A percentile compares a stretch with the other conserved stretches of the same genome.
phyloP scores from a whole-genome alignment of 2,797 vertebrate genomes.

The Odontamblyopus lacepedii region DNA sequence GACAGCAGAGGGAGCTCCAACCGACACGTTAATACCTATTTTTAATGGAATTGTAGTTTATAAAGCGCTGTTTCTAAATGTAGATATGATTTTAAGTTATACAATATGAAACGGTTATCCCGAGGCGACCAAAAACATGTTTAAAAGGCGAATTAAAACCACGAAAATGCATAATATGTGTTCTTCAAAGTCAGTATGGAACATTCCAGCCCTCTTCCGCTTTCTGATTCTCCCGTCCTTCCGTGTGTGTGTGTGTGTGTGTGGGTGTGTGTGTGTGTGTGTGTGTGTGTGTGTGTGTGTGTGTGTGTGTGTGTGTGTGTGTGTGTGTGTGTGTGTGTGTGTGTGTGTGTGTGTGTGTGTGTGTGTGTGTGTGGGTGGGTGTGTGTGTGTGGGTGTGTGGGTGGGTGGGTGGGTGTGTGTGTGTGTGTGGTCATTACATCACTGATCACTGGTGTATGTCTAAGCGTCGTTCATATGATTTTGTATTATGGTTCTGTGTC shows the following conservation, averaged over 20 bases:
- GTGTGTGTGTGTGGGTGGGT: slow-evolving; percentile 7
- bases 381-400: slow-evolving; percentile 4
- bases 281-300: slow-evolving; percentile 2
- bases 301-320: neutral
- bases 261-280: slow-evolving; percentile 2
- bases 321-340: slow-evolving; percentile 9
- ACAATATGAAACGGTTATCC: too few relatives aligned
- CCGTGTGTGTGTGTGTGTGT: slow-evolving; percentile 4
- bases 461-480: neutral
- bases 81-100: too few relatives aligned
- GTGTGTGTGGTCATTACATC: slow-evolving; percentile 13
- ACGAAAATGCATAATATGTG: too few relatives aligned
- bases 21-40: too few relatives aligned
- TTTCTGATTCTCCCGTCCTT: slow-evolving; percentile 6
- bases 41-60: too few relatives aligned
- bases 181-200: neutral
- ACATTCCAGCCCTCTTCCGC: slow-evolving; percentile 20
- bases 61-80: too few relatives aligned
- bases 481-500: slow-evolving; percentile 3
- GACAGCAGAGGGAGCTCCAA: too few relatives aligned
- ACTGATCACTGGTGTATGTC: neutral
- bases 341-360: slow-evolving; percentile 2
- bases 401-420: neutral
- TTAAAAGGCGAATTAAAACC: too few relatives aligned
- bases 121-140: too few relatives aligned